Evolutionary conservation across 2,797 vertebrate species (phyloP).

Genomic region (Fistularia commersonii): DNA sequence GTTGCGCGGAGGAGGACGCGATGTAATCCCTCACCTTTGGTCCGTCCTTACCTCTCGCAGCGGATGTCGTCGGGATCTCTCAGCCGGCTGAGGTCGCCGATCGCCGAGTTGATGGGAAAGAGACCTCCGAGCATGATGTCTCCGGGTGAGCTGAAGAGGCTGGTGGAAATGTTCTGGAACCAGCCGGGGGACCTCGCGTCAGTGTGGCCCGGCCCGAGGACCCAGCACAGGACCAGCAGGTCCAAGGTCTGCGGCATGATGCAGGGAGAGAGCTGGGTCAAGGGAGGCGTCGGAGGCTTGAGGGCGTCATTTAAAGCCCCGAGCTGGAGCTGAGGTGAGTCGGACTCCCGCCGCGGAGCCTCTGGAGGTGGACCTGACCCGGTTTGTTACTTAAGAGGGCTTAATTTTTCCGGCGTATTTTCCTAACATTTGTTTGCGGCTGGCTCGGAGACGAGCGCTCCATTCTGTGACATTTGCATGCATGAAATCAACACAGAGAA

Average conservation of each 20-base stretch:
- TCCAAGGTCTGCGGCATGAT: conserved; percentile 52
- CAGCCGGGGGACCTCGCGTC: conserved; percentile 39
- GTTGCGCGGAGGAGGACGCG: not conserved
- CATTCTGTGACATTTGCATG: conserved; percentile 56
- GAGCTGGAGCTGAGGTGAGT: too few species aligned
- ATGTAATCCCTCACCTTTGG: too few species aligned
- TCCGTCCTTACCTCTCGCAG: conserved; percentile 66
- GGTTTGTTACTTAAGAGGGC: conserved; percentile 6
- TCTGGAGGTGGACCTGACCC: not conserved
- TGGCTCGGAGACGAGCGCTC: conserved; percentile 27
- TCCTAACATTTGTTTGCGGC: conserved; percentile 70
- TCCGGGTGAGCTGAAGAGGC: conserved; percentile 67
- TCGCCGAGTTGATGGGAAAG: conserved; percentile 70
- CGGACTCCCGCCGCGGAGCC: too few species aligned
- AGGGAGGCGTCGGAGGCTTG: too few species aligned
- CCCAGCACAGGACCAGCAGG: conserved; percentile 56
- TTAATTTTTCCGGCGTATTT: conserved; percentile 52
- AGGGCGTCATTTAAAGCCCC: too few species aligned
- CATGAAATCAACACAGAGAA: conserved; percentile 27
- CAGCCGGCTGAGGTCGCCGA: conserved; percentile 56
- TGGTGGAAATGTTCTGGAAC: conserved; percentile 70
- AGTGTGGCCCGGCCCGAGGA: conserved; percentile 18
- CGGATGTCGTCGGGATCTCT: conserved; percentile 48
- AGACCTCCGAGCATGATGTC: conserved; percentile 76
- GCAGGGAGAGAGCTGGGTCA: conserved; percentile 1